Evolutionary conservation across 2,888 invertebrate genomes (phyloP), one percentile per base, ranked within the genome.

Genomic region (Chrysolina oricalcia): DNA sequence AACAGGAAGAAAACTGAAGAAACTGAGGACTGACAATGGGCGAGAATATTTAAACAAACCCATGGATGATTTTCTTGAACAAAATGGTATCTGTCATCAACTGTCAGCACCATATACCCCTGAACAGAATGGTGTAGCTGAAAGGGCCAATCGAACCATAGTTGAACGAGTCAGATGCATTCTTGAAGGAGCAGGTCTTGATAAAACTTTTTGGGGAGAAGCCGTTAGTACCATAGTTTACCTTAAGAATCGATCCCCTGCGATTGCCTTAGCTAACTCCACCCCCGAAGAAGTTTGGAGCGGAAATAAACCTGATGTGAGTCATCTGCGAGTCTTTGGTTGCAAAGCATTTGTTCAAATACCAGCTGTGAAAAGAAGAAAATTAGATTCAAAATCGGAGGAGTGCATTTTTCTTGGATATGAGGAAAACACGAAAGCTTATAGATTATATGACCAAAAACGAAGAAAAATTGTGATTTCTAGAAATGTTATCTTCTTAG

Each of bases 241-340:
- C 41, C 70, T 69, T 6, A 69, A 69, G 41, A 69, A 69, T 59
- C 53, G 56, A 10, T 69, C 70, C 11, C 70, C 70, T 15, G 59
- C 70, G 21, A 40, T 40, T 21, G 70, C 46, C 19, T 35, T 43
- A 62, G 17, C n/a, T 13, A 21, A 62, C 15, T 56, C 62, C 19
- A 59, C 62, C 40, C 70, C 56, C 40, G 70, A 70, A 40, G 62
- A 70, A 70, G 62, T 70, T 62, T 70, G 70, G 70, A 70, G 46
- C 46, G 46, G 43, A 70, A 27, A 70, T 8, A 62, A 70, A 46
- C 59, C 62, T 5, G 70, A 70, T 62, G 40, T 62, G 0, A 62
- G 23, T 11, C 35, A 43, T 35, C 15, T 62, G 11, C 46, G 48
- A 66, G 72, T 66, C n/a, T 50, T 62, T 35, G 70, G 59, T 23